phyloP scores from a whole-genome alignment of 1,140 invertebrate species.

The Spodoptera frugiperda region DNA sequence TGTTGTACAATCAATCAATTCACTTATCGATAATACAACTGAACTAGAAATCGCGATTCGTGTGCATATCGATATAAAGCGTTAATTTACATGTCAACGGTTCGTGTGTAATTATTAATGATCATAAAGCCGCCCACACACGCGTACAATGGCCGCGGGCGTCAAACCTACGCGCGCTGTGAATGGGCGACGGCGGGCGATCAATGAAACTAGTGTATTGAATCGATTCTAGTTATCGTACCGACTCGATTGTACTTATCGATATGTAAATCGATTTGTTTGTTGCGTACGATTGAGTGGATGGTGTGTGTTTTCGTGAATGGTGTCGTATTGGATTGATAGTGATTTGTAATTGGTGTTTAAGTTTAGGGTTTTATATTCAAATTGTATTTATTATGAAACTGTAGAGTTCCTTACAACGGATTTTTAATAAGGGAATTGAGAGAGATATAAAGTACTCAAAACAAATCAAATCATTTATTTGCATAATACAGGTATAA shows the following conservation, averaged over 20 bases:
- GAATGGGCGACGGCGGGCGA: conserved; percentile 39
- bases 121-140: conserved; percentile 58
- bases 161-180: conserved; percentile 48
- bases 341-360: too few relatives aligned
- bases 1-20: conserved; percentile 25
- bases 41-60: conserved; percentile 37
- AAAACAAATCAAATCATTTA: too few relatives aligned
- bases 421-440: too few relatives aligned
- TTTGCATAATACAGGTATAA: too few relatives aligned
- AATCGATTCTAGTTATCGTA: conserved; percentile 31
- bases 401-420: too few relatives aligned
- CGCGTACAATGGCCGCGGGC: conserved; percentile 54
- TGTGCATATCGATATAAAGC: conserved; percentile 41
- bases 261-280: conserved; percentile 27
- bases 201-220: conserved; percentile 39
- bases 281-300: background rate
- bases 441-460: too few relatives aligned
- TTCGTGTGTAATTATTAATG: conserved; percentile 52
- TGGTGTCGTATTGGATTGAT: conserved; percentile 4
- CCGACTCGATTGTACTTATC: conserved; percentile 17
- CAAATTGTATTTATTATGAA: too few relatives aligned
- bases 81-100: conserved; percentile 57
- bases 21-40: conserved; percentile 22
- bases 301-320: background rate
- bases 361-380: too few relatives aligned